Percentiles rank a stretch among this genome's conserved stretches.
Evolutionary conservation across 2,888 invertebrate species (phyloP).

Genomic region (Harpagoxenus sublaevis): DNA sequence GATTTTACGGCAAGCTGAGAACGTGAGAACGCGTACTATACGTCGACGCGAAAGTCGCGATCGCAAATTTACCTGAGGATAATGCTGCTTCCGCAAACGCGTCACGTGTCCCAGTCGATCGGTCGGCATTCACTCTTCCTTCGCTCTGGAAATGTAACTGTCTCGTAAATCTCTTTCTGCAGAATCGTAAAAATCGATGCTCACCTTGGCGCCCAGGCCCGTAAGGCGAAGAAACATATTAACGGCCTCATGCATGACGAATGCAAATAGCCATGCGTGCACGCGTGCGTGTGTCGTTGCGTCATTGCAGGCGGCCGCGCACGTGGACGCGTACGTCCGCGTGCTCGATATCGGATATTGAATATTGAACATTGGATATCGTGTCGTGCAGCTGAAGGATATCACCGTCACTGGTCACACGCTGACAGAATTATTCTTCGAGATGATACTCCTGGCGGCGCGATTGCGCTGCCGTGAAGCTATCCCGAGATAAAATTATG

Average conservation of each 20-base stretch:
- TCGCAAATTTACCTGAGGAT: not conserved
- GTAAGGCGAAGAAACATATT: not conserved
- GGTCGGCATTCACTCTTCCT: not conserved
- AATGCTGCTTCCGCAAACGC: slow-evolving; percentile 1
- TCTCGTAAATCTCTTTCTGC: slow-evolving; percentile 25
- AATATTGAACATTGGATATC: slow-evolving; percentile 22
- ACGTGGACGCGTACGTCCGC: slow-evolving; percentile 2
- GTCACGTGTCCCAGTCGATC: not conserved
- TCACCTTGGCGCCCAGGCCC: not conserved
- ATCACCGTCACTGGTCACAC: not conserved
- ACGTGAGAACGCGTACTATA: not conserved
- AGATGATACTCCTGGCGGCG: not conserved
- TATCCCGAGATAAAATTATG: not conserved
- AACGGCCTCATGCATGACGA: not conserved
- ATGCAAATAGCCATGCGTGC: not conserved
- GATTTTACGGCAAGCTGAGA: not conserved
- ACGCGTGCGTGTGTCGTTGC: not conserved
- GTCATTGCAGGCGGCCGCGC: not conserved
- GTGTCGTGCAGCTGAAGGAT: not conserved
- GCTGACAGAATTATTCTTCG: slow-evolving; percentile 20
- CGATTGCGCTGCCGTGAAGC: not conserved
- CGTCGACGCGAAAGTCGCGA: not conserved
- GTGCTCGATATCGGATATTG: not conserved
- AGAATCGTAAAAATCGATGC: slow-evolving; percentile 17
- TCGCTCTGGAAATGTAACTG: not conserved